Evolutionary conservation across 1,140 invertebrate genomes (phyloP).

Genomic region (Arctopsyche grandis): DNA sequence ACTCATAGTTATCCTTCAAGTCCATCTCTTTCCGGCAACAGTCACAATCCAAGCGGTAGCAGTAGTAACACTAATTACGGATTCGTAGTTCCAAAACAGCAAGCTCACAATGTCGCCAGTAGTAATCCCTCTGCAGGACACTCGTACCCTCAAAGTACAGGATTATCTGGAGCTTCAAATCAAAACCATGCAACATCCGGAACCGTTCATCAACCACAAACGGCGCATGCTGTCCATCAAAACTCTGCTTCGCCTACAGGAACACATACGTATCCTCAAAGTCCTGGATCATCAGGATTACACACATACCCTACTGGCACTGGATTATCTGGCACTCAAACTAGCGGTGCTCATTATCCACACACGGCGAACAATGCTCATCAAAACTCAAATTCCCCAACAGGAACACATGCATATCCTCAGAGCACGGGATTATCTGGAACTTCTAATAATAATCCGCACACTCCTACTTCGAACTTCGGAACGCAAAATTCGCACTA

Average conservation of each 20-base stretch:
- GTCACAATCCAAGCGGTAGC: background rate
- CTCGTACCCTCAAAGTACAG: background rate
- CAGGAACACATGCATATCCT: constrained; percentile 37
- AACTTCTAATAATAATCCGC: background rate
- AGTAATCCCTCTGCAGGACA: background rate
- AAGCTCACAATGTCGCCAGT: no score
- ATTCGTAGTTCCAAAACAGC: background rate
- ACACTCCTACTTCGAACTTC: background rate
- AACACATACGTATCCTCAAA: background rate
- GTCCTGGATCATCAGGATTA: background rate
- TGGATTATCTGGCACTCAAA: constrained; percentile 24
- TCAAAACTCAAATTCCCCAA: background rate
- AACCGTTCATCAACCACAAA: background rate
- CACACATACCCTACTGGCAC: constrained; percentile 29
- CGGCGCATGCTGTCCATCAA: background rate
- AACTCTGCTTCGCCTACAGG: background rate
- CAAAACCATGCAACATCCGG: background rate
- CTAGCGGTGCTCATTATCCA: background rate
- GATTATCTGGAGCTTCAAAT: background rate
- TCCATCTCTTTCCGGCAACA: background rate
- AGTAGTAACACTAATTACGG: background rate
- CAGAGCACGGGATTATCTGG: constrained; percentile 38
- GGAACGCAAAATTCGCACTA: background rate
- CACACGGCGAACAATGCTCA: background rate
- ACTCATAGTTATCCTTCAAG: background rate